Base-by-base conservation (phyloP, 2,797 vertebrate species). In the Acipenser ruthenus region DNA sequence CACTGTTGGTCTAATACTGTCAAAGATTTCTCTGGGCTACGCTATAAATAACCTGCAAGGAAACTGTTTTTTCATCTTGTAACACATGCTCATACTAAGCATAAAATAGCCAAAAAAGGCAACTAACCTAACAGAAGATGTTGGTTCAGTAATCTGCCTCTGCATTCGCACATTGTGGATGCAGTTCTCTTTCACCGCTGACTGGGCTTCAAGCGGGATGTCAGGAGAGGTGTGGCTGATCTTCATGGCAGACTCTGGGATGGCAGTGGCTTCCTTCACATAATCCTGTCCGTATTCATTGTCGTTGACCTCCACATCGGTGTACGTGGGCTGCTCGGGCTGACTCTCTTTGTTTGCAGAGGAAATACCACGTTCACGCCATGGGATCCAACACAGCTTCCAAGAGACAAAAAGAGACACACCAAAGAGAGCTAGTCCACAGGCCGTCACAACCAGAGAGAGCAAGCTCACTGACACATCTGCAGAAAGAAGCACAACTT, bases 301-400 rank as follows among this genome's bases (percentile, higher is more conserved):
- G 79, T 90, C 90, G 85, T 93, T 92, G 67, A 91, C 85, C 37
- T 97, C 95, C 71, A 93, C 87, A 4, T 95, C 94, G 0, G 90
- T 87, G 82, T 93, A 95, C 74, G 93, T 92, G 50, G 93, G 82
- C 71, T 94, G 90, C 73, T 93, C 91, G 67, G 90, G 88, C 64
- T 89, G 92, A 73, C 85, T 79, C 72, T 95, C 93, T 86, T 95
- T 96, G 87, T 68, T 89, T 62, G 88, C 89, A 64, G 92, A 92
- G 0, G 89, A 90, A 63, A 93, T 78, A 47, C 88, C 91, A 65
- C 91, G 89, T 77, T 99, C 95, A 77, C 96, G 88, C 97, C 97
- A 99, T 63, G 97, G 97, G 84, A 99, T 95, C 97, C 97, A 99
- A 80, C 95, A 99, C 73, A 99, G 92, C 79, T 99, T 99, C 97